Evolutionary conservation across 2,888 invertebrate genomes (phyloP).

Genomic region (Ophonus ardosiacus): DNA sequence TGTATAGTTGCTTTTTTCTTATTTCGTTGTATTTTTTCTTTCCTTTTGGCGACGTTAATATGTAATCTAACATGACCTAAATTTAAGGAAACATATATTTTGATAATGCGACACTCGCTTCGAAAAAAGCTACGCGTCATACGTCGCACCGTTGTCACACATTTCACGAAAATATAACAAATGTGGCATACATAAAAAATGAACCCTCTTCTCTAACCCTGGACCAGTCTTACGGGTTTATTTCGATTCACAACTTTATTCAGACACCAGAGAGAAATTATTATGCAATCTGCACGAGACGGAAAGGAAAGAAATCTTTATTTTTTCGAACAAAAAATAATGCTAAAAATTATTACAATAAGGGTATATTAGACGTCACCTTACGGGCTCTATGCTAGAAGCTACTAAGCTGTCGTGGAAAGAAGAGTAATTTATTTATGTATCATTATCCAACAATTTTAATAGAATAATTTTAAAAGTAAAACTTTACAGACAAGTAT

Average conservation of each 20-base stretch:
- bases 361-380: too few relatives aligned
- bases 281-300: neutral
- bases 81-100: conserved; percentile 32
- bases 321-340: neutral
- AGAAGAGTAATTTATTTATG: too few relatives aligned
- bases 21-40: neutral
- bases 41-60: neutral
- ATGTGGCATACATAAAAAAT: conserved; percentile 70
- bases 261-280: conserved; percentile 2
- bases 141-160: conserved; percentile 53
- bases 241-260: conserved; percentile 19
- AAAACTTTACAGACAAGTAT: too few relatives aligned
- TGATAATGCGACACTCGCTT: conserved; percentile 30
- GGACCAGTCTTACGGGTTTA: neutral
- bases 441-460: too few relatives aligned
- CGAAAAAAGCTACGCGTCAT: conserved; percentile 45
- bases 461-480: too few relatives aligned
- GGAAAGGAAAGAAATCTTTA: neutral
- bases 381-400: too few relatives aligned
- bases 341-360: too few relatives aligned
- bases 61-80: conserved; percentile 1
- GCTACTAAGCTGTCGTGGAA: too few relatives aligned
- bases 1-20: neutral
- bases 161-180: conserved; percentile 69
- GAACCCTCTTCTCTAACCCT: conserved; percentile 66